Evolutionary conservation across 1,140 invertebrate genomes (phyloP), one percentile per base, ranked within the genome.

Genomic region (Drosophila jambulina): DNA sequence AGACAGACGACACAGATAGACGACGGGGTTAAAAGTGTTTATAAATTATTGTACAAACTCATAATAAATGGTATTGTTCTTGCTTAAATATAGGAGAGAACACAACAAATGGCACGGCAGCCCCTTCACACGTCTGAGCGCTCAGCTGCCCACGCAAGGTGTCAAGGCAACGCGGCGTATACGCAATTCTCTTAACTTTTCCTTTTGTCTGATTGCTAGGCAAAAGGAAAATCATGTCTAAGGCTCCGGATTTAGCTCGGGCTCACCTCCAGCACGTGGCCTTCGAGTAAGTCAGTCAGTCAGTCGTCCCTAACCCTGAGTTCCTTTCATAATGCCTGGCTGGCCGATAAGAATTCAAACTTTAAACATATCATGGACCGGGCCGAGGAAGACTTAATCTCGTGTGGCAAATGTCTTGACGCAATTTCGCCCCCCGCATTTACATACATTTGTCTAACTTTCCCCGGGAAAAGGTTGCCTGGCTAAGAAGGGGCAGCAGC

Each of bases 361-460:
- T 65, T 53, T 53, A 65, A 82, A 64, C 70, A 70, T 45, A 70
- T 78, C 75, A 60, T 72, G 67, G 45, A 62, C 32, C 58, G 32
- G 58, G 58, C 49, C 53, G 27, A 67, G 40, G 61, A 67, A 49
- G 61, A 74, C 75, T 61, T 78, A 78, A 83, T 87, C 84, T 88
- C 78, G 36, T 84, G 80, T 81, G 70, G 84, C 78, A 90, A 90
- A 84, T 72, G 80, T 80, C 71, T 83, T 71, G 69, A 65, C 78
- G 77, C 77, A 63, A 83, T 84, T 88, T 87, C 8, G 58, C 58
- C 36, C 60, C 48, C 57, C 43, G 53, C 49, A 80, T 80, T 82
- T 87, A 64, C 61, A 76, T 78, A 77, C 63, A 80, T 83, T 87
- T 86, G 76, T 87, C 62, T 84, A 90, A 87, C 84, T 86, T 88